Base-by-base conservation (phyloP, 2,888 invertebrate genomes). In the Standfussiana lucernea region DNA sequence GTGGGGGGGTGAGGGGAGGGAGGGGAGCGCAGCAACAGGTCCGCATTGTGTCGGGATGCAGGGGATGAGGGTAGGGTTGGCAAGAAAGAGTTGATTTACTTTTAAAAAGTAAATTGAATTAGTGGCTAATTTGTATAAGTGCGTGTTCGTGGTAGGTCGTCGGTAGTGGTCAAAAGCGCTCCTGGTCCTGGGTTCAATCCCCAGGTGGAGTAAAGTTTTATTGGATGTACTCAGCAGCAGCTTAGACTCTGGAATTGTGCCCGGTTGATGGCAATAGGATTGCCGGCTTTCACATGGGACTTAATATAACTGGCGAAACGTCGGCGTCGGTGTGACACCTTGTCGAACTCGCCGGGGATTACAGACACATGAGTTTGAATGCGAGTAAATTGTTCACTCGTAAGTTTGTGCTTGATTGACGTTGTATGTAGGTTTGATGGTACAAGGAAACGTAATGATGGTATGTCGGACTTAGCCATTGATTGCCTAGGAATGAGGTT, bases 41-140 rank as follows among this genome's bases (percentile, higher is more conserved):
- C 95, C 93, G 93, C 93, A 94, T 94, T 95, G 95, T 94, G 93
- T 93, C 93, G 94, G 94, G 94, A 95, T 94, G 93, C 94, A 93
- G 92, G 94, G 92, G 95, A 94, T 94, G 93, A 90, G 90, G 92
- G 1, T 81, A 94, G 94, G 94, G 94, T 66, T 94, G 93, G 0
- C 89, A 71, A 62, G 32, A 66, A 88, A 76, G 82, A 86, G 73
- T 80, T 83, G 42, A 37, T 61, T 40, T 11, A 64, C 4, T 11
- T 69, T 70, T 70, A 4, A 0, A 28, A 42, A 53, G 15, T 47
- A 40, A 56, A 28, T 59, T 32, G 32, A 32, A 1, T 18, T 59
- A 3, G 8, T 8, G 59, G 0, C 18, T 28, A 1, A 53, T 13
- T 56, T 28, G 28, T 56, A 28, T 5, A n/a, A n/a, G 56, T n/a